Evolutionary conservation across 2,797 vertebrate genomes (phyloP).

Genomic region (Etheostoma nigrum): DNA sequence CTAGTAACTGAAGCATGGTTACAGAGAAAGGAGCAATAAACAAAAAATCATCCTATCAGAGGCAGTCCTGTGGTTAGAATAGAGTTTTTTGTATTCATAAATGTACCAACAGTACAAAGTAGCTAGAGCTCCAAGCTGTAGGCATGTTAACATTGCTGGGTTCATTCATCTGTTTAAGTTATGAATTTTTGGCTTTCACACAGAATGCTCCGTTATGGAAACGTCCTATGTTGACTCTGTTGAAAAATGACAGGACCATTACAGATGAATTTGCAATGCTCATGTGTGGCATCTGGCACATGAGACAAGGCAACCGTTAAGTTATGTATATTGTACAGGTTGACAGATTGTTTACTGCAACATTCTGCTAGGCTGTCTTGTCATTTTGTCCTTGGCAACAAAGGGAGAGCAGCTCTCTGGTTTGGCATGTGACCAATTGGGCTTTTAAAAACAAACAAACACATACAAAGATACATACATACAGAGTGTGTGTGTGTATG

Average conservation of each 20-base stretch:
- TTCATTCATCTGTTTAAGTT: not conserved
- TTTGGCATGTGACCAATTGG: slow-evolving; percentile 39
- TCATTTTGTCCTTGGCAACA: slow-evolving; percentile 57
- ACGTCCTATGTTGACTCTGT: not conserved
- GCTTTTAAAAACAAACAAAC: too few species aligned
- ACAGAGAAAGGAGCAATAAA: not conserved
- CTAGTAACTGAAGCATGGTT: not conserved
- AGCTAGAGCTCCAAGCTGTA: not conserved
- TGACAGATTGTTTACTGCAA: slow-evolving; percentile 50
- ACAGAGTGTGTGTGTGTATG: too few species aligned
- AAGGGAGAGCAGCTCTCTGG: slow-evolving; percentile 27
- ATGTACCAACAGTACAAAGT: not conserved
- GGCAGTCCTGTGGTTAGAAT: not conserved
- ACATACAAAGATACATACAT: too few species aligned
- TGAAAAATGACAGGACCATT: slow-evolving; percentile 24
- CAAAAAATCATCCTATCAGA: not conserved
- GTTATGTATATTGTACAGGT: slow-evolving; percentile 42
- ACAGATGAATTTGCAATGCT: slow-evolving; percentile 35
- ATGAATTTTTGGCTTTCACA: slow-evolving; percentile 11
- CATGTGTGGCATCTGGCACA: slow-evolving; percentile 31
- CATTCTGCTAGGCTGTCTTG: slow-evolving; percentile 34
- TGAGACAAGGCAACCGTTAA: slow-evolving; percentile 22
- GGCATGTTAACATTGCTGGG: not conserved
- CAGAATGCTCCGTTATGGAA: slow-evolving; percentile 1
- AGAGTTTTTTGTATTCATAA: not conserved